phyloP scores from a whole-genome alignment of 2,797 vertebrate species.

The Caiman crocodilus region DNA sequence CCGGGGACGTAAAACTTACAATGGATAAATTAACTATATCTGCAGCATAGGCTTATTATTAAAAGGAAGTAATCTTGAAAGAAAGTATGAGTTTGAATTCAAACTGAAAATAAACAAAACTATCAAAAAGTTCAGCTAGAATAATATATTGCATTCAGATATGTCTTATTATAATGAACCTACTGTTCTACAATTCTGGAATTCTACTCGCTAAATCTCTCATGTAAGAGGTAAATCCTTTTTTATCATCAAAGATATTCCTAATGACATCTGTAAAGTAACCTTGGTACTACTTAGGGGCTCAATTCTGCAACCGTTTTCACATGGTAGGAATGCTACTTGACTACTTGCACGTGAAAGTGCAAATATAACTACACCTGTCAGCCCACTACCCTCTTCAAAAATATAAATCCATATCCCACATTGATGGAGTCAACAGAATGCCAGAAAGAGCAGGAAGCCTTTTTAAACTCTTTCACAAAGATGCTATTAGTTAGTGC shows the following conservation, averaged over 20 bases:
- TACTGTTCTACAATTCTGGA: not conserved
- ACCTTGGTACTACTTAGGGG: not conserved
- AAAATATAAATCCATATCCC: not conserved
- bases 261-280: not conserved
- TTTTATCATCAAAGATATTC: not conserved
- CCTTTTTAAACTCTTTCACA: not conserved
- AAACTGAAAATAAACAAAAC: not conserved
- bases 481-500: not conserved
- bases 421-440: accelerated
- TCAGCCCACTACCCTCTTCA: not conserved
- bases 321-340: not conserved
- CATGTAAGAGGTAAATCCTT: not conserved
- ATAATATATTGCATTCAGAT: not conserved
- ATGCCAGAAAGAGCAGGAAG: not conserved
- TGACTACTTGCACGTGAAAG: not conserved
- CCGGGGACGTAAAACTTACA: not conserved
- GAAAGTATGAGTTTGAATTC: not conserved
- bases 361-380: not conserved
- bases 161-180: not conserved
- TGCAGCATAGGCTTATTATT: not conserved
- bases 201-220: not conserved
- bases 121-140: not conserved
- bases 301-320: not conserved
- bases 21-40: not conserved
- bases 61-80: not conserved